Conservation (phyloP, 2,113 vertebrate genomes). For the Cheirogaleus medius region DNA sequence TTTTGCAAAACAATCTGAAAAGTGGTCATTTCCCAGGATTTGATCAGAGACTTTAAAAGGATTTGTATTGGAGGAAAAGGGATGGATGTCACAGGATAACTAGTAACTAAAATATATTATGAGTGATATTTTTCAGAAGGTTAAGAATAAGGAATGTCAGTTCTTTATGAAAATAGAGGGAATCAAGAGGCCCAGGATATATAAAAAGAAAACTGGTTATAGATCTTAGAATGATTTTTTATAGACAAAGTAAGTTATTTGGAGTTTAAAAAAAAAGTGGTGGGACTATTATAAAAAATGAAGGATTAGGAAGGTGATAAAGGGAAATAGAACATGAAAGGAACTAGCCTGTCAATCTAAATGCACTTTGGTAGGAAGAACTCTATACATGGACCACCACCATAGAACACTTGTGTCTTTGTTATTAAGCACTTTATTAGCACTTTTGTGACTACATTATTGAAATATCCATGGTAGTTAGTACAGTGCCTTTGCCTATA, state of each 20-base stretch:
- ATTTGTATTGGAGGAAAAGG: constrained; percentile 17
- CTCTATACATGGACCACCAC: not conserved
- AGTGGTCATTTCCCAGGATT: not conserved
- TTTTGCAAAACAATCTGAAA: constrained; percentile 21
- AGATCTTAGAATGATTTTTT: constrained; percentile 1
- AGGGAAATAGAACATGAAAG: not conserved
- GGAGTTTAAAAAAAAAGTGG: not conserved
- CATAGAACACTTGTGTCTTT: not conserved
- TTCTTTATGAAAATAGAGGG: constrained; percentile 18
- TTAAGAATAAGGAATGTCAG: constrained; percentile 38
- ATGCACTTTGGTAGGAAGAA: not conserved
- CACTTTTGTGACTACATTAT: not conserved
- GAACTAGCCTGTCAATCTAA: constrained; percentile 8
- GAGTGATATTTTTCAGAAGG: constrained; percentile 15
- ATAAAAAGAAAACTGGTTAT: constrained; percentile 4
- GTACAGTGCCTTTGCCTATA: not conserved
- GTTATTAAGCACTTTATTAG: not conserved
- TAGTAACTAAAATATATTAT: not conserved
- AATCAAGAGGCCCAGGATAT: not conserved
- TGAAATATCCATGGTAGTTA: not conserved
- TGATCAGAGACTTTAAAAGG: constrained; percentile 18
- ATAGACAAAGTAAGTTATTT: not conserved
- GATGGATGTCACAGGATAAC: not conserved
- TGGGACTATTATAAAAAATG: not conserved
- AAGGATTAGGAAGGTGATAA: not conserved